Percentiles rank a stretch among this genome's conserved stretches.
Evolutionary conservation across 2,113 vertebrate genomes (phyloP).

Genomic region (Ictidomys tridecemlineatus): DNA sequence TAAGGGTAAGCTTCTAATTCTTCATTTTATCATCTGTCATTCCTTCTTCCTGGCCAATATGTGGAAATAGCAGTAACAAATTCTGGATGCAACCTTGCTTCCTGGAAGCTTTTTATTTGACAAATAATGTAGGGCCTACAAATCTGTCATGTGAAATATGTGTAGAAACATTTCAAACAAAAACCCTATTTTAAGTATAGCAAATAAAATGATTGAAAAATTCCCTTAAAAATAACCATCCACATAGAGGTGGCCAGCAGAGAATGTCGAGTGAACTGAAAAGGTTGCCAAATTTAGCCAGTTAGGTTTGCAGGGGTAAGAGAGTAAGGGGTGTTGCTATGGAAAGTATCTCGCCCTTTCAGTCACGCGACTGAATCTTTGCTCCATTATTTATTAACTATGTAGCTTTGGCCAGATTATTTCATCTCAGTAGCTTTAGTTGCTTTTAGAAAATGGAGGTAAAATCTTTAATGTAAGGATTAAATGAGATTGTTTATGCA

Average conservation of each 20-base stretch:
- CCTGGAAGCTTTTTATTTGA: background rate
- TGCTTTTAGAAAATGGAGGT: constrained; percentile 10
- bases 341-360: background rate
- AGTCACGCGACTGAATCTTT: background rate
- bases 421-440: background rate
- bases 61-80: background rate
- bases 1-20: background rate
- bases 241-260: background rate
- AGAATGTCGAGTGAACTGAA: background rate
- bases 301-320: background rate
- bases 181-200: background rate
- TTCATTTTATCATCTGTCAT: background rate
- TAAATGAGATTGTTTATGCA: background rate
- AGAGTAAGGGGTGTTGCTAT: background rate
- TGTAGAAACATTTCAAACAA: background rate
- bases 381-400: background rate
- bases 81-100: background rate
- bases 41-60: background rate
- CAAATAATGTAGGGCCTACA: background rate
- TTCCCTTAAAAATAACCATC: background rate
- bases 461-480: background rate
- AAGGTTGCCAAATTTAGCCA: background rate
- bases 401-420: background rate
- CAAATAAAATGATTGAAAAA: background rate
- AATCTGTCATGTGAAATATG: background rate